Evolutionary conservation across 2,888 invertebrate species (phyloP), one percentile per base, ranked within the genome.

Genomic region (Apocheima hispidaria): DNA sequence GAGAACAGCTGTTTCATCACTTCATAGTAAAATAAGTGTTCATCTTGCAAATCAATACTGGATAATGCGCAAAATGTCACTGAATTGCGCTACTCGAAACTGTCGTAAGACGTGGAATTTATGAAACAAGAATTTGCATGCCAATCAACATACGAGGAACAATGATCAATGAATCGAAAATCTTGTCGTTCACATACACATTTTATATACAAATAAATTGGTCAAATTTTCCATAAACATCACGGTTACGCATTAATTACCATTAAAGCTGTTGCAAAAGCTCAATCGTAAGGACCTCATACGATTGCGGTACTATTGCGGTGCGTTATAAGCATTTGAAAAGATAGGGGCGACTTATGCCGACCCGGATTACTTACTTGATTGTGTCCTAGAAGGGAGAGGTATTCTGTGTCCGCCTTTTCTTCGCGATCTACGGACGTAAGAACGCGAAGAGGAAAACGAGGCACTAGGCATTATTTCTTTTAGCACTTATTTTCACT

Each of bases 401-500:
- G 96, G 96, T 88, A 96, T 96, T 87, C 97, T 95, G 93, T 97
- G 97, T 81, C 96, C 96, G 88, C 96, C 97, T 96, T 97, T 97
- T 94, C 97, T 96, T 88, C 97, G 95, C 90, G 97, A 97, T 93
- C 97, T 96, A 92, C 97, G 95, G 85, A 97, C 96, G 94, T 97
- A 97, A 93, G 97, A 96, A 94, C 97, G 96, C 93, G 97, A 96
- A 93, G 97, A 97, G 88, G 97, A 97, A 93, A 97, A 97, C 91
- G 97, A 97, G 94, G 97, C 97, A 95, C 97, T 97, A 95, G 97
- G 98, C 98, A 98, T 97, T 94, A 95, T 96, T 93, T 92, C 91
- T 92, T 86, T 85, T 85, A 82, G 74, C 87, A 88, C 90, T 92
- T 91, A 92, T 87, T 88, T 90, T 90, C 92, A 90, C 89, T 87